phyloP scores from a whole-genome alignment of 2,797 vertebrate genomes.

The Phoxinus dragarum region DNA sequence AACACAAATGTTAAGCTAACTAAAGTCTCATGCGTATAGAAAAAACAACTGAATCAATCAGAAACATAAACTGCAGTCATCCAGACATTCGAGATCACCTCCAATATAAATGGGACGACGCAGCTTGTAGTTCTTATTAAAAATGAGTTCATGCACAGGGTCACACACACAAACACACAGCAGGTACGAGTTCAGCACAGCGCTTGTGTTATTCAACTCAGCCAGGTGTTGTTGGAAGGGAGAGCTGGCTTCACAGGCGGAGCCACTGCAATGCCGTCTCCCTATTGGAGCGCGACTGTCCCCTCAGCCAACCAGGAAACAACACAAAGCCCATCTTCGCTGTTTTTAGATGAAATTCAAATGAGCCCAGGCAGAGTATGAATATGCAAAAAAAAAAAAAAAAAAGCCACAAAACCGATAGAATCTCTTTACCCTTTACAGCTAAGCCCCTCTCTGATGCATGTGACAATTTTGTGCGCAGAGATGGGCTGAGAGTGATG shows the following conservation, averaged over 20 bases:
- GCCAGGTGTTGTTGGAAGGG: conserved; percentile 46
- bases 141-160: conserved; percentile 11
- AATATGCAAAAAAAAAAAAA: conserved; percentile 58
- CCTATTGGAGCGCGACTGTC: conserved; percentile 12
- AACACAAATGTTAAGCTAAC: background rate
- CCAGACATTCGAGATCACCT: background rate
- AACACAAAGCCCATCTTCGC: conserved; percentile 43
- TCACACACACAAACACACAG: conserved; percentile 11
- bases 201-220: conserved; percentile 38
- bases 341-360: conserved; percentile 61
- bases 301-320: conserved; percentile 36
- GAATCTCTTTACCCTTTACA: conserved; percentile 63
- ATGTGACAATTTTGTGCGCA: conserved; percentile 58
- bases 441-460: conserved; percentile 55
- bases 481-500: conserved; percentile 42
- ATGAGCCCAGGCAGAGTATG: conserved; percentile 46
- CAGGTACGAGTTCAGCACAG: conserved; percentile 13
- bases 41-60: background rate
- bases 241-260: conserved; percentile 30
- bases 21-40: background rate
- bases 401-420: conserved; percentile 39
- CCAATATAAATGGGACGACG: background rate
- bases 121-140: conserved; percentile 1
- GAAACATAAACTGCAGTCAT: background rate
- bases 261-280: background rate